phyloP scores from a whole-genome alignment of 2,888 invertebrate genomes.

The Aethes cnicana region DNA sequence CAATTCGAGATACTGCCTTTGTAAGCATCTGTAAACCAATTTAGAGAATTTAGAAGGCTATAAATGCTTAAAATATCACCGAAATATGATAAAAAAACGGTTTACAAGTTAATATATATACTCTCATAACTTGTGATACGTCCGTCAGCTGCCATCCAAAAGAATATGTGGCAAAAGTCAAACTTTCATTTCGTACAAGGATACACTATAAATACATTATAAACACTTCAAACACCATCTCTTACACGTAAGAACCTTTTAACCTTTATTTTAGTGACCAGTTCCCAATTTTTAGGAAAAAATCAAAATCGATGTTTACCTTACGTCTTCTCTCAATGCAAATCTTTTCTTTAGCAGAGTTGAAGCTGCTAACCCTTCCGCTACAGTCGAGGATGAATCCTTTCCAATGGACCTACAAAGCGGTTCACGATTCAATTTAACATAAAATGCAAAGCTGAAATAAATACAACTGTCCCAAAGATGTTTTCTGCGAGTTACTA shows the following conservation, averaged over 20 bases:
- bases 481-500: constrained; percentile 83
- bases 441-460: constrained; percentile 82
- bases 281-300: constrained; percentile 71
- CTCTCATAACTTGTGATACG: constrained; percentile 71
- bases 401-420: constrained; percentile 72
- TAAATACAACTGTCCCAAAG: constrained; percentile 82
- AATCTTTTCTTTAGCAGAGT: constrained; percentile 81
- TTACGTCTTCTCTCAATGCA: constrained; percentile 81
- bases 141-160: constrained; percentile 82
- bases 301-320: constrained; percentile 82
- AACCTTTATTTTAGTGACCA: constrained; percentile 53
- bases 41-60: constrained; percentile 42
- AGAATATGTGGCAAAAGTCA: constrained; percentile 83
- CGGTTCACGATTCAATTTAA: constrained; percentile 80
- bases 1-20: constrained; percentile 58
- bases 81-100: constrained; percentile 54
- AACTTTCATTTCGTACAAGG: constrained; percentile 82
- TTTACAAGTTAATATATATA: constrained; percentile 67
- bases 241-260: constrained; percentile 47
- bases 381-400: constrained; percentile 75
- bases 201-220: constrained; percentile 80
- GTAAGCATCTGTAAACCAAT: constrained; percentile 54
- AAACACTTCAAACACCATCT: constrained; percentile 64
- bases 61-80: constrained; percentile 52
- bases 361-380: constrained; percentile 80